Evolutionary conservation across 2,113 vertebrate genomes (phyloP).

Genomic region (Odobenus rosmarus): DNA sequence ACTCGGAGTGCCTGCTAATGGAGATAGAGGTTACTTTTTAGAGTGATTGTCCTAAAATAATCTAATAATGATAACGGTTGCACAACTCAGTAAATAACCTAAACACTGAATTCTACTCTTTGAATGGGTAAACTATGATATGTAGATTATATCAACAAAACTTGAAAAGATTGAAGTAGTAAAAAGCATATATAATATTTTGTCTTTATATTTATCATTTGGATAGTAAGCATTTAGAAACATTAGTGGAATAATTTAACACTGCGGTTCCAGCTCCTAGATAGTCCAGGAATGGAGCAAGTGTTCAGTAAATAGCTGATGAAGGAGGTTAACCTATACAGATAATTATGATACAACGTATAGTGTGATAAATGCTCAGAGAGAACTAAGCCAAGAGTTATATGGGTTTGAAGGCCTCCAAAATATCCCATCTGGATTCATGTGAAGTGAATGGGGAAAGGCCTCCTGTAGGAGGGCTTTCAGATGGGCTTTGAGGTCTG

Average conservation of each 20-base stretch:
- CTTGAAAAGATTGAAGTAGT: background rate
- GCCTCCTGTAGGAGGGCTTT: background rate
- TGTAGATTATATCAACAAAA: background rate
- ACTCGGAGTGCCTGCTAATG: background rate
- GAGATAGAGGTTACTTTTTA: background rate
- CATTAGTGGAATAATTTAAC: background rate
- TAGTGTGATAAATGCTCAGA: background rate
- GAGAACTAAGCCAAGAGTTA: background rate
- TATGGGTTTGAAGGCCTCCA: background rate
- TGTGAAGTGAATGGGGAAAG: background rate
- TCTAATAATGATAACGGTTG: background rate
- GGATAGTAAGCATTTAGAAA: background rate
- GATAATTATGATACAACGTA: background rate
- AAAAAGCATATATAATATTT: conserved; percentile 1
- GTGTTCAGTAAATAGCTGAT: background rate
- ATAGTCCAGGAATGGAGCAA: background rate
- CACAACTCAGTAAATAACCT: background rate
- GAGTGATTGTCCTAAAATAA: background rate
- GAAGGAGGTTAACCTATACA: background rate
- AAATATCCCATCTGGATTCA: background rate
- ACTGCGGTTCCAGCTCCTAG: background rate
- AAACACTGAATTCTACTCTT: conserved; percentile 1
- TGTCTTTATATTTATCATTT: conserved; percentile 20
- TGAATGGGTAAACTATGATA: background rate
- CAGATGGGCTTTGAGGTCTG: background rate